Evolutionary conservation across 53 echinoderm and acorn worm species (phyloP), one percentile per base, ranked within the genome.

Genomic region (Stichopus horrens): DNA sequence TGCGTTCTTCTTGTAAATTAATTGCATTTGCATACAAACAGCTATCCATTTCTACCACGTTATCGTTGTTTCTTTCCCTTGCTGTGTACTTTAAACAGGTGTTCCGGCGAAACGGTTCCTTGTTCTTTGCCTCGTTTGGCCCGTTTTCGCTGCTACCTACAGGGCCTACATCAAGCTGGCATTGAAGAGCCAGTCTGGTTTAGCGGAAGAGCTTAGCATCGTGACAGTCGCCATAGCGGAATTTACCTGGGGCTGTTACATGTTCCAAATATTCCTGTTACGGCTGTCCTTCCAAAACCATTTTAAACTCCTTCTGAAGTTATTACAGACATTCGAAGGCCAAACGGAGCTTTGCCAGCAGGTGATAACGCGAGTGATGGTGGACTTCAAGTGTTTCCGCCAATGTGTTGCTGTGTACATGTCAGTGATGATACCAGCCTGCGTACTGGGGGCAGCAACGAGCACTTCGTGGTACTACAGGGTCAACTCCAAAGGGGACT

Each of bases 221-320:
- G 20, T 65, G 1, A 85, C 65, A 8, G 85, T 85, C 9, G 60
- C 52, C n/a, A 65, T 85, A 23, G 65, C 85, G 9, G 85, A 85
- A 23, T 10, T 85, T 11, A 63, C 51, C 5, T 85, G 85, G 85
- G 85, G 85, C 7, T 85, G 85, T 52, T 85, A 65, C 67, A 52
- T 85, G 51, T 85, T 58, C 60, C 85, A 58, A 18, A 13, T 85
- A 8, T 85, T 23, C 52, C 22, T 85, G 37, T 65, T 85, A 14
- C 7, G 85, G 51, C 7, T 52, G 58, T 85, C 85, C 6, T 85
- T 85, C 52, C 85, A 85, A 67, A 85, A 58, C 5, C 85, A 85
- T 9, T 65, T 59, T 9, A 7, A 59, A 8, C 85, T 85, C 8
- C 63, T 85, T 5, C 58, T 85, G 23, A 52, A 67, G 0, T 65